A percentile compares a stretch with the other conserved stretches of the same genome.
These are phyloP conservation scores for Proteles cristata DNA, from an alignment of 2,113 vertebrate genomes.

Conservation along the genomic window DNA sequence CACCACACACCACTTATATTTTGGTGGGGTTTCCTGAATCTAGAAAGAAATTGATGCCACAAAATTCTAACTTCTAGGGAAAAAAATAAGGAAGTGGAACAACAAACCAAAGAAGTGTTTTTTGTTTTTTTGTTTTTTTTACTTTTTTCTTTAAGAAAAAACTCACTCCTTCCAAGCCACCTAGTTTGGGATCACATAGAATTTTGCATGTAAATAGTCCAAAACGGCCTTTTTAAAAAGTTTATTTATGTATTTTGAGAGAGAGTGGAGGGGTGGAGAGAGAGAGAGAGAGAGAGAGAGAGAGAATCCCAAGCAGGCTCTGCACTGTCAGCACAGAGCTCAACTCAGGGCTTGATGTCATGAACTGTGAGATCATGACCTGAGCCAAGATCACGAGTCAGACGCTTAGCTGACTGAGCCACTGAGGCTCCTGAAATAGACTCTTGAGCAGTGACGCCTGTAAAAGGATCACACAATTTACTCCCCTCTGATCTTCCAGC, in stretches of 20 bases:
- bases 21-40: neutral
- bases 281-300: too few relatives aligned
- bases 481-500: too few relatives aligned
- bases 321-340: too few relatives aligned
- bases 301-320: too few relatives aligned
- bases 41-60: neutral
- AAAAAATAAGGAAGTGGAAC: neutral
- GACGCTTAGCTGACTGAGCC: too few relatives aligned
- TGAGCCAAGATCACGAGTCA: too few relatives aligned
- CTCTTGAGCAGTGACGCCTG: neutral
- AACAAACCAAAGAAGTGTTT: neutral
- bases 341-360: fast-evolving
- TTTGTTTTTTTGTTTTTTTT: neutral
- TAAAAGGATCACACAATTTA: neutral
- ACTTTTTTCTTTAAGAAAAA: neutral
- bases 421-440: too few relatives aligned
- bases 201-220: neutral
- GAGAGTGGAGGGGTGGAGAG: too few relatives aligned
- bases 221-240: neutral
- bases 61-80: neutral
- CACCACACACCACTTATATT: fast-evolving
- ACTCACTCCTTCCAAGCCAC: neutral
- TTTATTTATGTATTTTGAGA: too few relatives aligned
- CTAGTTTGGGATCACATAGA: neutral
- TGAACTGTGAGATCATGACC: too few relatives aligned